A percentile compares a stretch with the other conserved stretches of the same genome.
phyloP scores from a whole-genome alignment of 1,140 invertebrate species.

The Berghia stephanieae region DNA sequence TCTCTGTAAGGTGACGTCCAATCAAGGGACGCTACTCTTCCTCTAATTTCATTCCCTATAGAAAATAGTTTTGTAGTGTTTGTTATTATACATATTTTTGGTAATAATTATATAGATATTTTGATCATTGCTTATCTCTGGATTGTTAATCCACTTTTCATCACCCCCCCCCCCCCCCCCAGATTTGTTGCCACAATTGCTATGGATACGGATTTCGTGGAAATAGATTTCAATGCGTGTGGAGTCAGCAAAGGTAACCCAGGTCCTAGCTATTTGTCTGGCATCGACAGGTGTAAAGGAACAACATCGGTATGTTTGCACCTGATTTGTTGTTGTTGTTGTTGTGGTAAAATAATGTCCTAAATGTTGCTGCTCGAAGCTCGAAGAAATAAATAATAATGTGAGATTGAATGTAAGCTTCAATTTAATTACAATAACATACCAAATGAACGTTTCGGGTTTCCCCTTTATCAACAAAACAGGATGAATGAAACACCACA shows the following conservation, averaged over 20 bases:
- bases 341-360: too few species aligned
- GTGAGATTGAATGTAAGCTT: too few species aligned
- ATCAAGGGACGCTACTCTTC: too few species aligned
- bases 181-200: slow-evolving; percentile 49
- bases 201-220: slow-evolving; percentile 49
- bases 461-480: too few species aligned
- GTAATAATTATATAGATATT: not conserved
- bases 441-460: too few species aligned
- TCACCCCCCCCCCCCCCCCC: not conserved
- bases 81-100: not conserved
- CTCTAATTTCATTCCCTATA: too few species aligned
- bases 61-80: not conserved
- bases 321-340: not conserved
- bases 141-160: not conserved
- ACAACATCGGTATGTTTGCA: slow-evolving; percentile 42
- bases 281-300: slow-evolving; percentile 45
- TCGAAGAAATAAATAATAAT: too few species aligned
- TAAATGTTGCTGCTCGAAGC: too few species aligned
- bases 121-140: not conserved
- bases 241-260: slow-evolving; percentile 49
- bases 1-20: too few species aligned
- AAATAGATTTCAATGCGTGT: slow-evolving; percentile 53
- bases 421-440: too few species aligned
- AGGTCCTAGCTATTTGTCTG: slow-evolving; percentile 50
- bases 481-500: too few species aligned